Evolutionary conservation across 2,797 vertebrate species (phyloP).

Genomic region (Helostoma temminkii): DNA sequence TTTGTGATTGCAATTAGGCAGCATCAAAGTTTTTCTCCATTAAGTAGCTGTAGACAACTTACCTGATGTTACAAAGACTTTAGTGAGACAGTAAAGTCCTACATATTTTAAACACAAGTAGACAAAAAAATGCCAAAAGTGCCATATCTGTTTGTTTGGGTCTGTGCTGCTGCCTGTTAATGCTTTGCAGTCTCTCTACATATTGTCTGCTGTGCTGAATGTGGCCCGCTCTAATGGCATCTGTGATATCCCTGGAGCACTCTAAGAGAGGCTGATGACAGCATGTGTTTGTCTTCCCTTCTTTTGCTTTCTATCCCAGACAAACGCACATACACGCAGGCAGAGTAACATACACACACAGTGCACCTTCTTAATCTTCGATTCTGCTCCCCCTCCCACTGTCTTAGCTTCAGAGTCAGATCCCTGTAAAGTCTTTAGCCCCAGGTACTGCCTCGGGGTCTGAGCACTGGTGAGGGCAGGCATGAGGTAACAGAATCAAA

Average conservation of each 20-base stretch:
- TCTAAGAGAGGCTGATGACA: slow-evolving; percentile 60
- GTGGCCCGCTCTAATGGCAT: slow-evolving; percentile 58
- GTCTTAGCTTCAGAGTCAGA: slow-evolving; percentile 57
- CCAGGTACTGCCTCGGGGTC: slow-evolving; percentile 68
- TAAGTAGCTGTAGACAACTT: slow-evolving; percentile 3
- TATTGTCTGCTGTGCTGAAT: slow-evolving; percentile 48
- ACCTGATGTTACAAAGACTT: slow-evolving; percentile 34
- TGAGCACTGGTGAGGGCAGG: slow-evolving; percentile 51
- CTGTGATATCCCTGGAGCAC: slow-evolving; percentile 64
- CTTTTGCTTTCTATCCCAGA: slow-evolving; percentile 21
- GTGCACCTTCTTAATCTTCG: slow-evolving; percentile 50
- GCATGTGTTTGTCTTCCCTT: slow-evolving; percentile 50
- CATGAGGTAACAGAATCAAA: slow-evolving; percentile 58
- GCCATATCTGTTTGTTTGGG: slow-evolving; percentile 38
- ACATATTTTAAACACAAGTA: slow-evolving; percentile 16
- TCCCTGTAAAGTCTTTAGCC: slow-evolving; percentile 67
- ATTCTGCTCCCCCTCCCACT: slow-evolving; percentile 41
- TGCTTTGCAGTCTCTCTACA: slow-evolving; percentile 48
- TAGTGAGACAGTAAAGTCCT: slow-evolving; percentile 8
- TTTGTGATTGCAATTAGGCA: slow-evolving; percentile 5
- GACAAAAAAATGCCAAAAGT: slow-evolving; percentile 38
- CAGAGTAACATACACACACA: slow-evolving; percentile 3
- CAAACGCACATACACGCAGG: slow-evolving; percentile 8
- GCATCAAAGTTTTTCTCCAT: slow-evolving; percentile 5
- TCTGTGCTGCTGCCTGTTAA: slow-evolving; percentile 35